Base-by-base conservation (phyloP, 2,888 invertebrate species). In the Pollenia griseotomentosa region DNA sequence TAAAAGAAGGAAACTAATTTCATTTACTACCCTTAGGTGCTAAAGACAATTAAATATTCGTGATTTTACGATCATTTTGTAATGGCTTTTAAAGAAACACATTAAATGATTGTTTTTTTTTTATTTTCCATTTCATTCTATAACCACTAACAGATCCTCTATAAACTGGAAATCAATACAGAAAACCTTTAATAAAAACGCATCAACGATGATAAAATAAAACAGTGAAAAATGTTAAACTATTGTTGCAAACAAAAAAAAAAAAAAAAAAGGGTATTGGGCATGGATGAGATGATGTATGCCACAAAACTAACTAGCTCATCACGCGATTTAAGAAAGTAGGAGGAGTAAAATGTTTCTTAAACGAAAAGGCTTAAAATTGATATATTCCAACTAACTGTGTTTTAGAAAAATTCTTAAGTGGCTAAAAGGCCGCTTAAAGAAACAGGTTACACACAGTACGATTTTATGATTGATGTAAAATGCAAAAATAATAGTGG, bases 11-110 rank as follows among this genome's bases (percentile, higher is more conserved):
- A 87, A 87, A 84, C 84, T 87, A 77, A 84, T 87, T 87, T 84
- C 81, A 63, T 92, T 91, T 89, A 90, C 90, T 90, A 91, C 91
- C 93, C 92, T 91, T 91, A 92, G 93, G 93, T 92, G 92, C 91
- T 92, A 91, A 92, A 93, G 92, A 92, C 93, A 93, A 93, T 93
- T 93, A 93, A 93, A 93, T 93, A 92, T 92, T 93, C 93, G 93
- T 93, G 93, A 93, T 93, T 92, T 92, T 92, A 92, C 92, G 93
- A 93, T 93, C 92, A 93, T 92, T 92, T 91, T 90, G 90, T 91
- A 91, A 90, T 92, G 91, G 88, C 71, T 71, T 71, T 57, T 66
- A 80, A 74, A 81, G 81, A 55, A 84, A 85, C 84, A 81, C 75
- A 86, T 86, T 77, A 75, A 83, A 83, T 66, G 75, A 80, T 57